Evolutionary conservation across 1,140 invertebrate species (phyloP).

Genomic region (Drosophila busckii): DNA sequence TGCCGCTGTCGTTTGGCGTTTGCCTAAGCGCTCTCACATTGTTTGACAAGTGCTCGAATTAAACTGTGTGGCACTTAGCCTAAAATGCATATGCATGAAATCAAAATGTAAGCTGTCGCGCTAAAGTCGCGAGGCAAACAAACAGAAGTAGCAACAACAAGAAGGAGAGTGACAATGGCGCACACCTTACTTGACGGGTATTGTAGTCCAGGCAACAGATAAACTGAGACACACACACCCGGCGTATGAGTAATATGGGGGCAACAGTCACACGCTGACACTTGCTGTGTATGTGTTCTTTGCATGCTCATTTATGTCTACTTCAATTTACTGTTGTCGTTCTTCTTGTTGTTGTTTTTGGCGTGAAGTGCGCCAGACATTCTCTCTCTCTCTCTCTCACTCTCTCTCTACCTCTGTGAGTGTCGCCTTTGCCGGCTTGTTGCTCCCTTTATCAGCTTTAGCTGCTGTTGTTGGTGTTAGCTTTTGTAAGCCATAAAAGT

Average conservation of each 20-base stretch:
- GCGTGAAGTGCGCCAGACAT: slow-evolving; percentile 47
- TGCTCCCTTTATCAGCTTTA: slow-evolving; percentile 11
- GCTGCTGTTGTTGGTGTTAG: slow-evolving; percentile 11
- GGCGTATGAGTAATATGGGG: slow-evolving; percentile 47
- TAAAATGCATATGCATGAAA: slow-evolving; percentile 17
- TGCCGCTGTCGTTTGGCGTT: slow-evolving; percentile 1
- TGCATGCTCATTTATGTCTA: slow-evolving; percentile 73
- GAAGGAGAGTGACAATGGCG: slow-evolving; percentile 17
- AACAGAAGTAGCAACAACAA: slow-evolving; percentile 34
- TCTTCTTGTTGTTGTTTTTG: slow-evolving; percentile 18
- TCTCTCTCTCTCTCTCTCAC: too few relatives aligned
- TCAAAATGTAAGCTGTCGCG: slow-evolving; percentile 7
- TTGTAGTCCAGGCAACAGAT: slow-evolving; percentile 30
- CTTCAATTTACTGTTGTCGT: slow-evolving; percentile 57
- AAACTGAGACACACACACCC: background rate
- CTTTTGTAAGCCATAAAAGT: slow-evolving; percentile 41
- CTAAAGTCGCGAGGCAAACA: slow-evolving; percentile 46
- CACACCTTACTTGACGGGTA: slow-evolving; percentile 62
- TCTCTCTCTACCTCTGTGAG: too few relatives aligned
- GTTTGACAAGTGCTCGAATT: slow-evolving; percentile 38
- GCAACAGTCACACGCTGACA: slow-evolving; percentile 15
- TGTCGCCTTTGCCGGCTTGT: slow-evolving; percentile 19
- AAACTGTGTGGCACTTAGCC: slow-evolving; percentile 29
- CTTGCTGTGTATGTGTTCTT: slow-evolving; percentile 41
- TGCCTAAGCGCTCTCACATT: too few relatives aligned